phyloP scores from a whole-genome alignment of 2,797 vertebrate species.

The Myripristis jacobus region DNA sequence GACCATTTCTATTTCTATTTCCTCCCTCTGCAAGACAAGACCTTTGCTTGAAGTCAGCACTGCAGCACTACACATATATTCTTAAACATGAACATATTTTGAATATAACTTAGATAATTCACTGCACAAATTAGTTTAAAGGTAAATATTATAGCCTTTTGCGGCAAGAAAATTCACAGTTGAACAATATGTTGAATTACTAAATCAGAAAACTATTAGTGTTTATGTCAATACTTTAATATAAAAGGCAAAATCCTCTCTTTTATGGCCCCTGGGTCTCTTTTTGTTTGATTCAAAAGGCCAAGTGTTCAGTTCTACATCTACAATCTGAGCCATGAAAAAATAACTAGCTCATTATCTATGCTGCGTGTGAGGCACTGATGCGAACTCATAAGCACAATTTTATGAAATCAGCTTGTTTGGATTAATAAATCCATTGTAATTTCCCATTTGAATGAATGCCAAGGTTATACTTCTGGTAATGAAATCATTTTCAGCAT shows the following conservation, averaged over 20 bases:
- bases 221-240: too few relatives aligned
- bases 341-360: background rate
- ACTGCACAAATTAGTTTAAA: background rate
- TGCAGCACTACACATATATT: background rate
- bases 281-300: too few relatives aligned
- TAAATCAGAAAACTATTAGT: background rate
- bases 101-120: background rate
- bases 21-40: conserved; percentile 31
- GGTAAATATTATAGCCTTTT: background rate
- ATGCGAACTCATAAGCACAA: too few relatives aligned
- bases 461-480: background rate
- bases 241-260: too few relatives aligned
- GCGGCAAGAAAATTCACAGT: background rate
- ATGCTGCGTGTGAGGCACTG: too few relatives aligned
- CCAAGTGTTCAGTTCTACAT: background rate
- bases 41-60: background rate
- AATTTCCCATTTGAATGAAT: conserved; percentile 10
- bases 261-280: too few relatives aligned
- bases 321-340: background rate
- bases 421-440: background rate
- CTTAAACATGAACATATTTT: conserved; percentile 5
- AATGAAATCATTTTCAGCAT: background rate
- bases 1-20: background rate
- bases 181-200: conserved; percentile 4
- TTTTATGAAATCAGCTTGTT: background rate